These are phyloP conservation scores for Xestia rhomboidea DNA, from an alignment of 2,888 invertebrate species.

Conservation along the genomic window DNA sequence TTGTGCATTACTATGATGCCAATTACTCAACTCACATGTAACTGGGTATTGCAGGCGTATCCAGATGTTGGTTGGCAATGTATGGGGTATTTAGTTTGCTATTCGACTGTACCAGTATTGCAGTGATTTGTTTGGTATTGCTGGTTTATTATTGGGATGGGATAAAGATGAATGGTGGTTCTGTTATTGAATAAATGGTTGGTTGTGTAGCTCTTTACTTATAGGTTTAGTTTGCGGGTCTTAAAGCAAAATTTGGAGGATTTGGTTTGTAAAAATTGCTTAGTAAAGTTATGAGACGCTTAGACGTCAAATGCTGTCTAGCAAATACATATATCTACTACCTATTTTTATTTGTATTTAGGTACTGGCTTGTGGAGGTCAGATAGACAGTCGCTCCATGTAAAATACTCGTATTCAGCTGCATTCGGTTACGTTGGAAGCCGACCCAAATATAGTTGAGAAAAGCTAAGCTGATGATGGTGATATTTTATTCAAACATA, in stretches of 20 bases:
- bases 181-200: conserved; percentile 22
- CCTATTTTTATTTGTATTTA: too few species aligned
- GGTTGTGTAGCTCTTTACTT: neutral
- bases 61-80: conserved; percentile 45
- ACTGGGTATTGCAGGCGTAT: conserved; percentile 63
- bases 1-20: conserved; percentile 87
- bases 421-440: too few species aligned
- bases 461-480: neutral
- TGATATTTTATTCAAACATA: neutral
- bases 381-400: neutral
- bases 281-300: neutral
- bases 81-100: conserved; percentile 42
- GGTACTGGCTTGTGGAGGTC: neutral
- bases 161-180: conserved; percentile 1
- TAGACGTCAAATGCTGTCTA: too few species aligned
- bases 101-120: conserved; percentile 18
- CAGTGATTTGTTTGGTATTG: conserved; percentile 45
- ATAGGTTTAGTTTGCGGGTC: neutral
- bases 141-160: conserved; percentile 34
- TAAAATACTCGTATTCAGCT: neutral
- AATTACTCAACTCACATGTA: conserved; percentile 87
- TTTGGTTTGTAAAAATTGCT: too few species aligned
- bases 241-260: neutral
- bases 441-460: neutral
- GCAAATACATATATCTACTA: too few species aligned